Base-by-base conservation (phyloP, 2,888 invertebrate species). In the Noctua janthe region DNA sequence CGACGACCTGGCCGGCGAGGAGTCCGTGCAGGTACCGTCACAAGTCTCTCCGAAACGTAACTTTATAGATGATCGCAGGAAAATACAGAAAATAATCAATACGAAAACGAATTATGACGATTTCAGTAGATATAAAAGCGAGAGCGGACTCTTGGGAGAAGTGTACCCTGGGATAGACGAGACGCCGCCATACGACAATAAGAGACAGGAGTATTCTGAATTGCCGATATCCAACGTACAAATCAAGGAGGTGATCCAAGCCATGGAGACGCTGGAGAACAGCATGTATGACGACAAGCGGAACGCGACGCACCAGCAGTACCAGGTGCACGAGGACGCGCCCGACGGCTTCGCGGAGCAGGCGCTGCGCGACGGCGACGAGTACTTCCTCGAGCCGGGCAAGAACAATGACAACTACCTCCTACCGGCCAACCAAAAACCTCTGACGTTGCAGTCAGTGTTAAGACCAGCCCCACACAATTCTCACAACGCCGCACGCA, bases 21-120 rank as follows among this genome's bases (percentile, higher is more conserved):
- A 97, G 89, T 98, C 98, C 74, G 97, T 98, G 91, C 97, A 97
- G 94, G 98, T 98, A 93, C 97, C 97, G 91, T 97, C 97, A 84
- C 97, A 97, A 91, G 95, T 98, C 92, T 97, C 97, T 92, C 98
- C 98, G 84, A 97, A 97, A 94, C 96, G 95, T 94, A 97, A 97
- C 94, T 97, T 97, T 91, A 91, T 96, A 93, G 95, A 96, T 92
- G 94, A 94, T 64, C 94, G 94, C 90, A 94, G 91, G 91, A 96
- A 96, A 90, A 83, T 95, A 72, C 94, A 95, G 88, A 96, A 96
- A 94, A 95, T 96, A 92, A 96, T 95, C 94, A 95, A 97, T 92
- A 95, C 94, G 95, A 96, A 96, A 94, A 91, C 92, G 89, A 94
- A 94, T 95, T 96, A 96, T 96, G 94, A 96, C 95, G 93, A 95